These are phyloP conservation scores for Phylloscopus trochilus DNA, from an alignment of 2,113 vertebrate genomes.

Conservation along the genomic window DNA sequence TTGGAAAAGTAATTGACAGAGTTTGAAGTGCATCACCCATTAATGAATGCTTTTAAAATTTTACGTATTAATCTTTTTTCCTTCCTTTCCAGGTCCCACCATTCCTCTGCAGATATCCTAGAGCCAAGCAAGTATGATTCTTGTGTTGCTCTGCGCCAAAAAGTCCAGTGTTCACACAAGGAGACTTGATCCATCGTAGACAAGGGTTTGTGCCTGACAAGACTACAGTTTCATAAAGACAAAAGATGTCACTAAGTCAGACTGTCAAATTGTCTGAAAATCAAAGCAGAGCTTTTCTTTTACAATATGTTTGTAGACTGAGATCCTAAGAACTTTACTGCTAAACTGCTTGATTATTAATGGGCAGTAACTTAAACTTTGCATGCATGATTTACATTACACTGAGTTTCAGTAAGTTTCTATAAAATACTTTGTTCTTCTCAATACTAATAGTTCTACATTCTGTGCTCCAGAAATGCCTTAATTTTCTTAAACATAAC, in stretches of 20 bases:
- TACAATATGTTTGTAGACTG: conserved; percentile 54
- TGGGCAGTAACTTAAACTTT: conserved; percentile 62
- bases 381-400: conserved; percentile 58
- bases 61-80: not conserved
- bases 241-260: not conserved
- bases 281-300: conserved; percentile 46
- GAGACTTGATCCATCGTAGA: not conserved
- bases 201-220: not conserved
- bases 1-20: not conserved
- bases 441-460: conserved; percentile 54
- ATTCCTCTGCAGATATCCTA: not conserved
- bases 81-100: not conserved
- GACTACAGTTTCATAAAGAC: not conserved
- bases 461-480: conserved; percentile 64
- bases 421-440: conserved; percentile 69
- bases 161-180: not conserved
- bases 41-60: not conserved
- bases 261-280: conserved; percentile 27
- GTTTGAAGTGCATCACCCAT: not conserved
- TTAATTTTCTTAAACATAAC: conserved; percentile 63
- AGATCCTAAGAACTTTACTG: conserved; percentile 69
- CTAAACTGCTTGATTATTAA: conserved; percentile 67
- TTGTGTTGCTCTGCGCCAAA: not conserved
- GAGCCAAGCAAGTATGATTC: not conserved
- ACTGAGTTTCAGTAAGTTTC: conserved; percentile 69